These are phyloP conservation scores for Thereuonema tuberculata DNA, from an alignment of 1,140 invertebrate species.

Conservation along the genomic window DNA sequence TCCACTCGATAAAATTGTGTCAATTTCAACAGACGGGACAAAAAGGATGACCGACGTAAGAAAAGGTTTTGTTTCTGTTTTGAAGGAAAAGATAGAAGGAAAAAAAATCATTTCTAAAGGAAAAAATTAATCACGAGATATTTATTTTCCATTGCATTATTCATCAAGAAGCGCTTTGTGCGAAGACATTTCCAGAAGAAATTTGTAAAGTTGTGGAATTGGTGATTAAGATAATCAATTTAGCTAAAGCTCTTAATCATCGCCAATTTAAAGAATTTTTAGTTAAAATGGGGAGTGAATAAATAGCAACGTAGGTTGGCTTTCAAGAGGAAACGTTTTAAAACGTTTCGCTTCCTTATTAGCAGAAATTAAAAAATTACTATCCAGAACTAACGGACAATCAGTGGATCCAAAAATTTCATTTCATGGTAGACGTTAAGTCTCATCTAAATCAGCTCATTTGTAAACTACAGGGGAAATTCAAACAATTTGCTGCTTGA, in stretches of 20 bases:
- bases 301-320: slow-evolving; percentile 28
- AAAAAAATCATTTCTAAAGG: too few relatives aligned
- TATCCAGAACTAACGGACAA: slow-evolving; percentile 9
- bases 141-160: slow-evolving; percentile 10
- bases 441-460: background rate
- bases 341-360: slow-evolving; percentile 25
- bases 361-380: slow-evolving; percentile 15
- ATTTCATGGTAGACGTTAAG: slow-evolving; percentile 13
- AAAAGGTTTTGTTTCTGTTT: background rate
- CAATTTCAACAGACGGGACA: slow-evolving; percentile 5
- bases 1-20: background rate
- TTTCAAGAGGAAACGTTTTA: slow-evolving; percentile 29
- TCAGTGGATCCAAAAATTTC: slow-evolving; percentile 15
- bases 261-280: slow-evolving; percentile 25
- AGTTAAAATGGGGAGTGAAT: slow-evolving; percentile 24
- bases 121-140: slow-evolving; percentile 10
- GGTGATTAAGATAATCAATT: slow-evolving; percentile 22
- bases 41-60: slow-evolving; percentile 7
- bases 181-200: slow-evolving; percentile 9
- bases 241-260: slow-evolving; percentile 23
- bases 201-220: slow-evolving; percentile 9
- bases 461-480: background rate
- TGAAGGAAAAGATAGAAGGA: slow-evolving; percentile 3
- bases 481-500: too few relatives aligned
- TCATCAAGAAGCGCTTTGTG: slow-evolving; percentile 9